A percentile compares a stretch with the other conserved stretches of the same genome.
Evolutionary conservation across 2,797 vertebrate species (phyloP).

Genomic region (Myotis findleyi): DNA sequence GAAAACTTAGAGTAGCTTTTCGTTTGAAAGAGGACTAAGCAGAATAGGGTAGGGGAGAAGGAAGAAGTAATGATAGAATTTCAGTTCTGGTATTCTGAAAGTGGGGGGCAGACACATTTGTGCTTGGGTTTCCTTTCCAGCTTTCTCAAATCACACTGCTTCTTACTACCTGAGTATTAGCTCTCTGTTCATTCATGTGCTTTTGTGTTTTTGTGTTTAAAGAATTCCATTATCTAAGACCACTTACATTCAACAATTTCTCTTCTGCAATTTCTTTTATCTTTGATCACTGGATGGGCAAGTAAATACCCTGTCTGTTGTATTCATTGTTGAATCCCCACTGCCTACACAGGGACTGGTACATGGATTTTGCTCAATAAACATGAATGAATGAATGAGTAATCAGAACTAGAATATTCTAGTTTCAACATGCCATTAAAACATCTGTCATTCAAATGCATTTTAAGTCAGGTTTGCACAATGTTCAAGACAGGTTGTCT

Average conservation of each 20-base stretch:
- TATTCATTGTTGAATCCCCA: background rate
- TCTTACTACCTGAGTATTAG: background rate
- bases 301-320: background rate
- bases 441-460: conserved; percentile 20
- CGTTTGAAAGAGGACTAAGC: background rate
- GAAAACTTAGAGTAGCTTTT: background rate
- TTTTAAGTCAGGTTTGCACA: conserved; percentile 58
- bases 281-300: background rate
- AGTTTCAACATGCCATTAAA: conserved; percentile 55
- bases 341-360: background rate
- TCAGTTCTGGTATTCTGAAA: background rate
- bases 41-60: background rate
- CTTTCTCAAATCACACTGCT: background rate
- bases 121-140: background rate
- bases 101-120: background rate
- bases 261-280: background rate
- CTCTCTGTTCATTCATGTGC: background rate
- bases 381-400: conserved; percentile 43
- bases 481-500: conserved; percentile 30
- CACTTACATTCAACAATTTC: background rate
- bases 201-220: conserved; percentile 27
- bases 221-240: conserved; percentile 26
- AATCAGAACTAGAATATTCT: conserved; percentile 58
- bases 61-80: background rate
- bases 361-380: conserved; percentile 27